These are phyloP conservation scores for Sebastes steindachneri DNA, from an alignment of 2,797 vertebrate genomes.

Conservation along the genomic window DNA sequence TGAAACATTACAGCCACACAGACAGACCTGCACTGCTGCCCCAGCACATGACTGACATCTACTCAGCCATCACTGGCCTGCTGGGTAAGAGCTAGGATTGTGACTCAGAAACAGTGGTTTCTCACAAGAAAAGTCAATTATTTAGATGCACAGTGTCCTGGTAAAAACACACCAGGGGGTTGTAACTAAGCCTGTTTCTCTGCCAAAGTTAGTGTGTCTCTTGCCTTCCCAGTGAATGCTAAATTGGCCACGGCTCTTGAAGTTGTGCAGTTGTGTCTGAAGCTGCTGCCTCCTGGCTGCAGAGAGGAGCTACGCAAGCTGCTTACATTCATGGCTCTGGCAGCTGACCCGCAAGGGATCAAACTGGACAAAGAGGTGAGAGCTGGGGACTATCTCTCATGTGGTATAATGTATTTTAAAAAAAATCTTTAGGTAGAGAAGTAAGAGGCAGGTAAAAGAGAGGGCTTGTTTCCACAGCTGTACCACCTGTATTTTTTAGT, in stretches of 20 bases:
- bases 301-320: constrained; percentile 91
- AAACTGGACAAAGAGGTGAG: constrained; percentile 90
- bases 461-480: not conserved
- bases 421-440: not conserved
- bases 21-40: constrained; percentile 85
- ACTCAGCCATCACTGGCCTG: constrained; percentile 88
- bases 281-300: constrained; percentile 85
- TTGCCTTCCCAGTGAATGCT: constrained; percentile 78
- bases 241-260: constrained; percentile 88
- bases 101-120: not conserved
- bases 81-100: constrained; percentile 82
- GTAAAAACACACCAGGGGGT: not conserved
- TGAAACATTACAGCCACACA: constrained; percentile 86
- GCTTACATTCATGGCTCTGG: constrained; percentile 91
- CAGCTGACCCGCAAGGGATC: constrained; percentile 84
- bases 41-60: constrained; percentile 86
- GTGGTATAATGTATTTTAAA: not conserved
- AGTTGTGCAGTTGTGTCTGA: constrained; percentile 91
- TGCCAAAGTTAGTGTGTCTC: not conserved
- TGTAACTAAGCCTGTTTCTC: not conserved
- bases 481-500: not conserved
- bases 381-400: not conserved
- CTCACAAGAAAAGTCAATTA: not conserved
- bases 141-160: not conserved
- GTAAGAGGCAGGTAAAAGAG: not conserved